Evolutionary conservation across 1,140 invertebrate species (phyloP).

Genomic region (Ectropis grisescens): DNA sequence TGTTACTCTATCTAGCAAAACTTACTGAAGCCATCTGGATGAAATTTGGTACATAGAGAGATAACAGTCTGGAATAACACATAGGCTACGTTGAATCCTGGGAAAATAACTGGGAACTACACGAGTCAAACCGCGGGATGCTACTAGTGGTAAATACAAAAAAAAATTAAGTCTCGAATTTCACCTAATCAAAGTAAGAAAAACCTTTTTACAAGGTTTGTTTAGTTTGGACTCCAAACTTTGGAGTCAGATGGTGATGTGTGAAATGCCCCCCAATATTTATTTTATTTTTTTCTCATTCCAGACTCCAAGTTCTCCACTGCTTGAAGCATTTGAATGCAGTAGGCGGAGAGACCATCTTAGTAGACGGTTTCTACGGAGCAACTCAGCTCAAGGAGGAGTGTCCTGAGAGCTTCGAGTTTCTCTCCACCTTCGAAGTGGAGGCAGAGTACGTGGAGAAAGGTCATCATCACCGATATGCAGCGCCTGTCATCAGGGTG

Average conservation of each 20-base stretch:
- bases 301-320: constrained; percentile 78
- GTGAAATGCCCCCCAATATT: no score
- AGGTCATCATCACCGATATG: constrained; percentile 65
- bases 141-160: no score
- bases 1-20: no score
- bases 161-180: background rate
- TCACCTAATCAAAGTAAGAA: background rate
- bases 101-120: no score
- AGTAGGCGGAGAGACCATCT: constrained; percentile 76
- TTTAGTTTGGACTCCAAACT: no score
- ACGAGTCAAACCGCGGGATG: no score
- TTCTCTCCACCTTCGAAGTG: constrained; percentile 69
- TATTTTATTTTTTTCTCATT: no score
- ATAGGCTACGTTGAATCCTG: no score
- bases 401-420: constrained; percentile 69
- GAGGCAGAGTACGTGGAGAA: constrained; percentile 76
- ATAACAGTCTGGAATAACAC: no score
- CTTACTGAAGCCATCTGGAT: no score
- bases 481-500: constrained; percentile 69
- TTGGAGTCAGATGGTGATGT: no score
- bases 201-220: constrained; percentile 5
- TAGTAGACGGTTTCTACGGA: constrained; percentile 79
- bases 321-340: constrained; percentile 73
- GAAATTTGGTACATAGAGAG: no score
- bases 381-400: constrained; percentile 70